phyloP scores from a whole-genome alignment of 2,797 vertebrate genomes.

The Sebastes itinus region DNA sequence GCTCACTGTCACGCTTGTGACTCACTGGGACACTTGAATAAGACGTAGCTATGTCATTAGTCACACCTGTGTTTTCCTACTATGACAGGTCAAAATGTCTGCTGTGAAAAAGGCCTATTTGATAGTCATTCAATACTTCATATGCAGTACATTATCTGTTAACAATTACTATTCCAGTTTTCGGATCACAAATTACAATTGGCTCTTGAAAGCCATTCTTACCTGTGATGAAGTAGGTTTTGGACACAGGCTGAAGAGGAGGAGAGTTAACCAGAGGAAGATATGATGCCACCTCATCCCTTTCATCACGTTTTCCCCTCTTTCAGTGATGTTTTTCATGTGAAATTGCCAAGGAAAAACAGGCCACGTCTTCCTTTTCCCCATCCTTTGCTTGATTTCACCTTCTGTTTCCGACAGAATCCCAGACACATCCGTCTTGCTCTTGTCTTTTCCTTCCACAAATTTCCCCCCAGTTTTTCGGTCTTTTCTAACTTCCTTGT shows the following conservation, averaged over 20 bases:
- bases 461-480: neutral
- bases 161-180: neutral
- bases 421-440: neutral
- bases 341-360: neutral
- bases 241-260: constrained; percentile 59
- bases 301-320: neutral
- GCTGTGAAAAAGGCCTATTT: neutral
- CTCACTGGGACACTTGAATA: neutral
- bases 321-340: constrained; percentile 14
- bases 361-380: neutral
- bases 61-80: neutral
- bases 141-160: neutral
- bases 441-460: neutral
- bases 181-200: neutral
- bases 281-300: constrained; percentile 18
- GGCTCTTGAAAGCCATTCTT: constrained; percentile 24
- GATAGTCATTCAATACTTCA: neutral
- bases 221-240: constrained; percentile 71
- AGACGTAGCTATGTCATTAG: neutral
- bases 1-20: neutral
- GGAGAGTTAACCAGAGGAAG: constrained; percentile 47
- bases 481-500: constrained; percentile 3
- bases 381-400: constrained; percentile 2
- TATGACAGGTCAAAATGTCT: neutral
- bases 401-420: constrained; percentile 15